Percentiles rank a stretch among this genome's conserved stretches.
Evolutionary conservation across 2,797 vertebrate species (phyloP).

Genomic region (Nothura maculosa): DNA sequence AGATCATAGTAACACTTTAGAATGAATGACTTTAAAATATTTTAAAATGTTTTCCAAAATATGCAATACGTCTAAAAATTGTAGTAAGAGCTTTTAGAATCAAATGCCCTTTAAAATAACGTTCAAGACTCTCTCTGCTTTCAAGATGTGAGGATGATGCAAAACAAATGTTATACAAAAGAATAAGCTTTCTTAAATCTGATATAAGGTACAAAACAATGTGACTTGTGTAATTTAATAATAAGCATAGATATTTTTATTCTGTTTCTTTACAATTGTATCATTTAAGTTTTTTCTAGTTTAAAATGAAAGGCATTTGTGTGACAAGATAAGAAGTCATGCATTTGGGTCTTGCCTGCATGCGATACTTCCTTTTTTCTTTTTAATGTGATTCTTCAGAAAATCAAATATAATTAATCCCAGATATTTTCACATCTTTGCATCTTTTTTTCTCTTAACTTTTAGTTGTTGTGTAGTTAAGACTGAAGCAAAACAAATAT

Average conservation of each 20-base stretch:
- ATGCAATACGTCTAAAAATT: background rate
- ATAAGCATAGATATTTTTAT: background rate
- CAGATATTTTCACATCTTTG: background rate
- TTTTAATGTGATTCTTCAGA: background rate
- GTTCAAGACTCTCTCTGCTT: background rate
- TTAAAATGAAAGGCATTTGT: background rate
- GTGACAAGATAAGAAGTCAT: background rate
- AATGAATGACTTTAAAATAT: background rate
- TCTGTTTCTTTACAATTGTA: background rate
- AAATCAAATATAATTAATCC: background rate
- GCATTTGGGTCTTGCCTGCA: background rate
- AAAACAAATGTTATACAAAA: background rate
- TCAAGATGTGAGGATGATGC: background rate
- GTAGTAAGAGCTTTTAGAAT: background rate
- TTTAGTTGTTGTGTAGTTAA: background rate
- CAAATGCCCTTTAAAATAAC: background rate
- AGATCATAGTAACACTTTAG: background rate
- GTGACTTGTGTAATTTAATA: background rate
- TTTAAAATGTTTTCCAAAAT: background rate
- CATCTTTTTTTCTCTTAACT: background rate
- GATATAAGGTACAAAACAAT: background rate
- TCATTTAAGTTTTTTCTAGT: background rate
- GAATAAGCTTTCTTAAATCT: background rate
- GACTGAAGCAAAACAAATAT: background rate
- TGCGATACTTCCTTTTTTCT: background rate